Evolutionary conservation across 2,797 vertebrate genomes (phyloP).

Genomic region (Enteromius thamalakanensis): DNA sequence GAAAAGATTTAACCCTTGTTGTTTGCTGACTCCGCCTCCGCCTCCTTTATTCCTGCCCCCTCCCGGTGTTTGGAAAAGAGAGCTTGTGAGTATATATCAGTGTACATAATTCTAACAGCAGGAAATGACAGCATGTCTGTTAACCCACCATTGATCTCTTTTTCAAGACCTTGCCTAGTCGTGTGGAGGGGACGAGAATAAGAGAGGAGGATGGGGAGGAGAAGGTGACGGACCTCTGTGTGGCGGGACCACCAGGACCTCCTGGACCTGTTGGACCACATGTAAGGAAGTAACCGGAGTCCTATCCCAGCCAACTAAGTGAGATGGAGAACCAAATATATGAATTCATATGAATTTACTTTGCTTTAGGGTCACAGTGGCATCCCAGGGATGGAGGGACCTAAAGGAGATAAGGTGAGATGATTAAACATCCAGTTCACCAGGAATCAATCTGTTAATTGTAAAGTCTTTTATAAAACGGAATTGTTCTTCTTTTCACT

Average conservation of each 20-base stretch:
- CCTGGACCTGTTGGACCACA: conserved; percentile 49
- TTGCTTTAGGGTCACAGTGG: conserved; percentile 49
- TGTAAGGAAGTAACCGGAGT: conserved; percentile 8
- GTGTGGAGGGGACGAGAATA: neutral
- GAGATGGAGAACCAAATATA: neutral
- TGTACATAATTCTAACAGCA: neutral
- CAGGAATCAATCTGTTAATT: neutral
- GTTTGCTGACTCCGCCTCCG: conserved; percentile 51
- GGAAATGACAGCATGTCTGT: neutral
- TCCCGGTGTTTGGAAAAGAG: conserved; percentile 42
- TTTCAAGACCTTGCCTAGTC: conserved; percentile 26
- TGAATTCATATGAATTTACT: neutral
- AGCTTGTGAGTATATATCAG: conserved; percentile 37
- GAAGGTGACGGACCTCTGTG: conserved; percentile 1
- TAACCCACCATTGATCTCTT: neutral
- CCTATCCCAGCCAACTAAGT: neutral
- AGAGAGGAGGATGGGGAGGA: conserved; percentile 34
- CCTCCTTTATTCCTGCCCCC: conserved; percentile 58
- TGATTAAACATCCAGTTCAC: neutral
- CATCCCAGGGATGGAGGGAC: conserved; percentile 49
- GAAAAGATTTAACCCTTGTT: conserved; percentile 58
- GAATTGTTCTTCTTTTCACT: neutral
- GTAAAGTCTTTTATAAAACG: neutral
- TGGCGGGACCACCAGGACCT: conserved; percentile 48
- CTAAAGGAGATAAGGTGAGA: conserved; percentile 56